Evolutionary conservation across 1,140 invertebrate species (phyloP).

Genomic region (Metaphire vulgaris): DNA sequence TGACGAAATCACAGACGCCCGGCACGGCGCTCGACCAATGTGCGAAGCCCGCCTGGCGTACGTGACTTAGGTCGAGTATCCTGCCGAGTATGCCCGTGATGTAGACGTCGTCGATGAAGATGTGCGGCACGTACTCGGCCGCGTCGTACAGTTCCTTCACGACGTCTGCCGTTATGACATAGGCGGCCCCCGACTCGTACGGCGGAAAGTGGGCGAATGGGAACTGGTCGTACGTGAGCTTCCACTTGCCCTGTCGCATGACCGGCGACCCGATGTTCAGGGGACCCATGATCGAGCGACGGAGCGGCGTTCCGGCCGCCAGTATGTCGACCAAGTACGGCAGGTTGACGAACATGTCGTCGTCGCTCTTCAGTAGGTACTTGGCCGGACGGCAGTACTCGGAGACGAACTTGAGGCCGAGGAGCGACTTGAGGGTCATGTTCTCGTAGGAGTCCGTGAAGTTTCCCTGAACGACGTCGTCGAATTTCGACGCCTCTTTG

Average conservation of each 20-base stretch:
- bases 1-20: constrained; percentile 17
- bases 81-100: constrained; percentile 49
- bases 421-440: constrained; percentile 60
- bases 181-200: constrained; percentile 40
- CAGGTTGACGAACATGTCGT: constrained; percentile 75
- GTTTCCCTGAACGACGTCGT: constrained; percentile 43
- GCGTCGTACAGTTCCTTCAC: constrained; percentile 33
- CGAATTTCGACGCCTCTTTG: constrained; percentile 29
- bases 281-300: constrained; percentile 22
- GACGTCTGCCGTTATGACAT: constrained; percentile 38
- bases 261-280: constrained; percentile 16
- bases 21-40: constrained; percentile 19
- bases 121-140: constrained; percentile 37
- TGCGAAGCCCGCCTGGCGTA: constrained; percentile 22
- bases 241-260: constrained; percentile 37
- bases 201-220: constrained; percentile 38
- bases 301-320: neutral
- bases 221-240: constrained; percentile 35
- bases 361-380: constrained; percentile 79
- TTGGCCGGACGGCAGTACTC: constrained; percentile 60
- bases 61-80: constrained; percentile 20
- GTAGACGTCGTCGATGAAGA: constrained; percentile 52
- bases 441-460: constrained; percentile 48
- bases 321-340: constrained; percentile 44
- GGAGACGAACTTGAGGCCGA: constrained; percentile 73